Conservation (phyloP, 2,797 vertebrate species). For the Periophthalmus magnuspinnatus region DNA sequence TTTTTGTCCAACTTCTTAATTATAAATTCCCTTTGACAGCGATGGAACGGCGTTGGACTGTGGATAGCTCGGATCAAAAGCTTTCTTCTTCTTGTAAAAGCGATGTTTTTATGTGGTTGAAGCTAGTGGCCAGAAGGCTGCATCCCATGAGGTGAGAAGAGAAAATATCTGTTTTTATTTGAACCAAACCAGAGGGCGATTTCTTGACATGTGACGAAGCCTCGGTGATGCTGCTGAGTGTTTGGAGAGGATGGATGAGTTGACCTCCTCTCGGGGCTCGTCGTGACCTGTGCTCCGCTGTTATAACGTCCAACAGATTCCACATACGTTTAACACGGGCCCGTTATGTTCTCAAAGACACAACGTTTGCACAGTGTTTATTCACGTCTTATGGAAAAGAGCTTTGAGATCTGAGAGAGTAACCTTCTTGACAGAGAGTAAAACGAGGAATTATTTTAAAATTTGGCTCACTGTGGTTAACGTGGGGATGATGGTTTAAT, state of each 20-base stretch:
- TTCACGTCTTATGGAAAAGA: not conserved
- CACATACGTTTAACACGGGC: conserved; percentile 11
- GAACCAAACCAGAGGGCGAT: conserved; percentile 61
- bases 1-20: conserved; percentile 29
- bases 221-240: conserved; percentile 30
- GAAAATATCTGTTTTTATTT: conserved; percentile 50
- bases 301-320: conserved; percentile 29
- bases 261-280: conserved; percentile 50
- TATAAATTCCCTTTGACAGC: conserved; percentile 50
- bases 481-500: not conserved
- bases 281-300: conserved; percentile 42
- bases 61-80: conserved; percentile 40
- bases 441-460: conserved; percentile 28
- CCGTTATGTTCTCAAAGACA: conserved; percentile 10
- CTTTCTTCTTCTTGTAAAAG: conserved; percentile 17
- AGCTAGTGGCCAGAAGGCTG: conserved; percentile 65
- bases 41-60: conserved; percentile 53
- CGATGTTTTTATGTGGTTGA: conserved; percentile 58
- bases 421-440: not conserved
- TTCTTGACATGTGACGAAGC: conserved; percentile 59
- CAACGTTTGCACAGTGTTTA: too few species aligned
- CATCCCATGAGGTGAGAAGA: conserved; percentile 44
- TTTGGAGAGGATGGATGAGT: conserved; percentile 48
- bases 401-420: not conserved
- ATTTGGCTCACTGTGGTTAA: not conserved